Conservation (phyloP, 1,140 invertebrate species). For the Lucilia sericata region DNA sequence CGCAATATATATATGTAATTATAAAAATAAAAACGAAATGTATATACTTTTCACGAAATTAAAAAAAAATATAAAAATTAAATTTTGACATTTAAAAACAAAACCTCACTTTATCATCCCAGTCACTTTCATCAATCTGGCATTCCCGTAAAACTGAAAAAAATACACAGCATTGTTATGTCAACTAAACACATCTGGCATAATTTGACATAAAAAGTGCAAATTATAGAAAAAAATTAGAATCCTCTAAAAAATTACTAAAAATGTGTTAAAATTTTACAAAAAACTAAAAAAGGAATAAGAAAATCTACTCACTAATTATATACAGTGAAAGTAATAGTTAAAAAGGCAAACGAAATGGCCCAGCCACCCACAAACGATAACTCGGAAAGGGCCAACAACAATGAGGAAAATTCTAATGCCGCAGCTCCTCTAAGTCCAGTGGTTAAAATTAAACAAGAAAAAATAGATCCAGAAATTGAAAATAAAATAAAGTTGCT, state of each 20-base stretch:
- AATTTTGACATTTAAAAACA: too few species aligned
- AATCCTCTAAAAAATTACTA: neutral
- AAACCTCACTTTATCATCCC: too few species aligned
- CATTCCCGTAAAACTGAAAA: neutral
- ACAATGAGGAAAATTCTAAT: neutral
- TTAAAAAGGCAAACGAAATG: neutral
- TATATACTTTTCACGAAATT: too few species aligned
- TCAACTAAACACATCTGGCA: neutral
- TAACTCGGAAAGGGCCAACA: neutral
- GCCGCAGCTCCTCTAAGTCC: neutral
- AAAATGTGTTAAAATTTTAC: neutral
- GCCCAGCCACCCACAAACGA: neutral
- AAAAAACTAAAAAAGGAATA: neutral
- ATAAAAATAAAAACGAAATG: too few species aligned
- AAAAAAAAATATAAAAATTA: too few species aligned
- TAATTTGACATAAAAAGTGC: conserved; percentile 19
- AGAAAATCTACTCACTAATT: neutral
- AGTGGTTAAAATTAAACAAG: conserved; percentile 47
- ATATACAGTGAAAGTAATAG: neutral
- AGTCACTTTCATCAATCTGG: neutral
- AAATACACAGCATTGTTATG: neutral
- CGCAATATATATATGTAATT: too few species aligned
- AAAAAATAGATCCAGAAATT: conserved; percentile 49
- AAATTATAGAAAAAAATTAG: conserved; percentile 5
- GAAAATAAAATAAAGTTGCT: conserved; percentile 28